Evolutionary conservation across 2,113 vertebrate genomes (phyloP), one percentile per base, ranked within the genome.

Genomic region (Stigmatopora nigra): DNA sequence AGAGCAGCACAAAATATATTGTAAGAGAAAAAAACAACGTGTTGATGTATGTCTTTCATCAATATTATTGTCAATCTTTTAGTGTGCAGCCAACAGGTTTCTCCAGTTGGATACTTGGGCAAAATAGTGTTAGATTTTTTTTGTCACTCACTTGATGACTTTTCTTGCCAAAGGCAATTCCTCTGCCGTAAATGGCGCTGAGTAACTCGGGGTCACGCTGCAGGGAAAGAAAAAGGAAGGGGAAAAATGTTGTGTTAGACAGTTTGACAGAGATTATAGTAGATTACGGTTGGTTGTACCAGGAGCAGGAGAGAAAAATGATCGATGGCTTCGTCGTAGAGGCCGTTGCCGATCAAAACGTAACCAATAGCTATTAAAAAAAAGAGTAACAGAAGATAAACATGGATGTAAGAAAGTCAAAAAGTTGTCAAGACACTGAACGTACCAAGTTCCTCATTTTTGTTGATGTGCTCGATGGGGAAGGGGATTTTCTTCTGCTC

Each of bases 101-200:
- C 6, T 41, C 5, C 9, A 41, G 38, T 7, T 41, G 38, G 9
- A 7, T 41, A 41, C 38, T 4, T 41, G 38, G 9, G 38, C 38
- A 41, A 41, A 41, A 41, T 41, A 41, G 38, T 41, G 38, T 7
- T 46, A 20, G 20, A 5, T 15, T 52, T 8, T 7, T 3, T 47
- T 6, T 44, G 38, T 19, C 84, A 88, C 92, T 92, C 78, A 97
- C 97, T 89, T 96, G 94, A 1, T 97, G 77, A 77, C 95, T 95
- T 88, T 96, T 99, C 85, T 97, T 98, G 25, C 95, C 95, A 1
- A 98, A 98, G 19, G 96, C 95, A 75, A 99, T 96, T 68, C 95
- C 97, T 87, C 95, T 89, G 62, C 96, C 97, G 69, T 98, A 98
- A 84, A 98, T 95, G 75, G 96, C 97, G 83, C 96, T 96, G 86